Conservation (phyloP, 2,888 invertebrate genomes). For the Cordilura impudica region DNA sequence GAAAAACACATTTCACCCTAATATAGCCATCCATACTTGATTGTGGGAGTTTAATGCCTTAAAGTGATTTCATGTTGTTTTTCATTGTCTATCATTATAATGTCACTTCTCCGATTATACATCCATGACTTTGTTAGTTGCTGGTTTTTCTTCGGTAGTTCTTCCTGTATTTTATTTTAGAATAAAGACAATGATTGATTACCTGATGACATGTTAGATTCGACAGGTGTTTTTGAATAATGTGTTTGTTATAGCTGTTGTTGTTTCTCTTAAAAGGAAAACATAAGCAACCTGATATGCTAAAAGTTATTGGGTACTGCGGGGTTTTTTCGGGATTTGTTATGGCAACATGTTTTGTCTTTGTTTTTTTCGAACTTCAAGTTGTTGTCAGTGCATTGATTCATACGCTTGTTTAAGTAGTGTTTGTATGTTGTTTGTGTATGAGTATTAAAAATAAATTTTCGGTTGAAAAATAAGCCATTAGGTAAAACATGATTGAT, state of each 20-base stretch:
- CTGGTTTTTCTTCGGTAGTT: background rate
- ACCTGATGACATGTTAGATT: slow-evolving; percentile 51
- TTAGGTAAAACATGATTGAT: slow-evolving; percentile 41
- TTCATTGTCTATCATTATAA: background rate
- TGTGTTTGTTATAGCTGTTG: slow-evolving; percentile 27
- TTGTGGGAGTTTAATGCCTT: background rate
- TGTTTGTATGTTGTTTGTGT: background rate
- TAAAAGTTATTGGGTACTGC: slow-evolving; percentile 7
- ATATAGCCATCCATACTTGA: background rate
- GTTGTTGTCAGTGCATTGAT: background rate
- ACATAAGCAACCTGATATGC: slow-evolving; percentile 4
- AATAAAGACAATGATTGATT: slow-evolving; percentile 49
- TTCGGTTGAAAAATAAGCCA: slow-evolving; percentile 25
- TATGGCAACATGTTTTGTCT: slow-evolving; percentile 26
- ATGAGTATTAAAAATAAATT: slow-evolving; percentile 24
- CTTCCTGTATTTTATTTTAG: background rate
- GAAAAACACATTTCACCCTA: too few relatives aligned
- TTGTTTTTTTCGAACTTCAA: background rate
- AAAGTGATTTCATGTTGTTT: background rate
- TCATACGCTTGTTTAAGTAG: background rate
- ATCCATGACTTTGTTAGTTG: background rate
- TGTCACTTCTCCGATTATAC: background rate
- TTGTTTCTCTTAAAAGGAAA: slow-evolving; percentile 8
- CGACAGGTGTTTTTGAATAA: slow-evolving; percentile 57
- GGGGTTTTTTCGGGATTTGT: slow-evolving; percentile 5